A percentile compares a stretch with the other conserved stretches of the same genome.
Evolutionary conservation across 1,140 invertebrate genomes (phyloP).

Genomic region (Mylabris phalerata): DNA sequence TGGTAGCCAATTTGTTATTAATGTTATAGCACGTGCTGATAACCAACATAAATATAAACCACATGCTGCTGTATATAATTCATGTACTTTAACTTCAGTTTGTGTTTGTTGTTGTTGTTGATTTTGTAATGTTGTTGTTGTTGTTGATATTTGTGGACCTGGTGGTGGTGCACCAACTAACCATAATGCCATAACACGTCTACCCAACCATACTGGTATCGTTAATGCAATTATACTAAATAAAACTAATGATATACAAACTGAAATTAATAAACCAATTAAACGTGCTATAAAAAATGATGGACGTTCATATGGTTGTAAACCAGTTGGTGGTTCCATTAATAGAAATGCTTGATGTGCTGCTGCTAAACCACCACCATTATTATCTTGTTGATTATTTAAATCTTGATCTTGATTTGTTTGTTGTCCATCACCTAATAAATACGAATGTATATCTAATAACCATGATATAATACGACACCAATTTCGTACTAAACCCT

Average conservation of each 20-base stretch:
- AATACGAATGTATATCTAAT: slow-evolving; percentile 81
- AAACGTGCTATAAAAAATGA: slow-evolving; percentile 75
- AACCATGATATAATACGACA: slow-evolving; percentile 79
- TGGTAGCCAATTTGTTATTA: slow-evolving; percentile 80
- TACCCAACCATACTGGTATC: slow-evolving; percentile 84
- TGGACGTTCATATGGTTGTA: slow-evolving; percentile 83
- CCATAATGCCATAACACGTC: slow-evolving; percentile 82
- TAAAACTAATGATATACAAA: slow-evolving; percentile 78
- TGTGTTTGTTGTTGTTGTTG: slow-evolving; percentile 31
- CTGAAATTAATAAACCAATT: slow-evolving; percentile 65
- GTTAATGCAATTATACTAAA: slow-evolving; percentile 78
- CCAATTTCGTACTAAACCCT: slow-evolving; percentile 81
- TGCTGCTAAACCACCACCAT: slow-evolving; percentile 58
- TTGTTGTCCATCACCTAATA: slow-evolving; percentile 64
- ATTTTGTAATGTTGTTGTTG: slow-evolving; percentile 38
- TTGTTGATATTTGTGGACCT: slow-evolving; percentile 35
- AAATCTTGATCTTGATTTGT: slow-evolving; percentile 18
- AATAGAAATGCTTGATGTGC: slow-evolving; percentile 77
- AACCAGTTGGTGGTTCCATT: slow-evolving; percentile 61
- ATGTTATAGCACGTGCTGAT: slow-evolving; percentile 63
- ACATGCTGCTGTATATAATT: slow-evolving; percentile 91
- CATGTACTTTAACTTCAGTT: slow-evolving; percentile 69
- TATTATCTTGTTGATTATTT: slow-evolving; percentile 19
- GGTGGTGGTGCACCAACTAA: slow-evolving; percentile 52
- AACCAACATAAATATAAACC: slow-evolving; percentile 94